Evolutionary conservation across 2,113 vertebrate genomes (phyloP).

Genomic region (Dasypus novemcinctus): DNA sequence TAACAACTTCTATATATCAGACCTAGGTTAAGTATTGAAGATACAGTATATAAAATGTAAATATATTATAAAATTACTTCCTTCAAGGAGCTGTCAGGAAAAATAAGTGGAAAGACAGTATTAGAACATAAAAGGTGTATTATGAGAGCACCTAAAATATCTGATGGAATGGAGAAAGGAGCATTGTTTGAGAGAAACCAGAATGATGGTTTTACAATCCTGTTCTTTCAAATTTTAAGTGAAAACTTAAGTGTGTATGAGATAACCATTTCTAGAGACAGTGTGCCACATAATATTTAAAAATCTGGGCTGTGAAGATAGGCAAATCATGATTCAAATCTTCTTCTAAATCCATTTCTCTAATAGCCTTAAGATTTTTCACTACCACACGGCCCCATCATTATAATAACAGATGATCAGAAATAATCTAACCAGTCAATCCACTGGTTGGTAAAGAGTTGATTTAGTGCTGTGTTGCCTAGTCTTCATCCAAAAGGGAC

Average conservation of each 20-base stretch:
- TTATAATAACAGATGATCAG: neutral
- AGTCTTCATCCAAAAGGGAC: neutral
- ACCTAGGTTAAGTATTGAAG: neutral
- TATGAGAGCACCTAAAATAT: neutral
- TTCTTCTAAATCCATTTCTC: neutral
- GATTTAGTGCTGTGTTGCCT: neutral
- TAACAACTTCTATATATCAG: neutral
- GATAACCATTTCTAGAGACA: neutral
- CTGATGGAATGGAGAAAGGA: neutral
- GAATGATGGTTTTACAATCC: neutral
- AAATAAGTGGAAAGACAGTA: neutral
- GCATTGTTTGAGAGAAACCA: neutral
- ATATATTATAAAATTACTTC: neutral
- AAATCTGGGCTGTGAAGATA: neutral
- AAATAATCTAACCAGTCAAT: neutral
- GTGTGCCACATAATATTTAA: rapidly evolving
- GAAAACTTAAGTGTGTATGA: neutral
- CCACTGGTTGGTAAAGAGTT: neutral
- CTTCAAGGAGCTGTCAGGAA: neutral
- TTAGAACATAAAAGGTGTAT: neutral
- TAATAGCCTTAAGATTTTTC: neutral
- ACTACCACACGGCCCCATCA: neutral
- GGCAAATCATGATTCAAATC: neutral
- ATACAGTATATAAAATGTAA: neutral
- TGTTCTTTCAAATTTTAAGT: neutral